Percentiles rank a stretch among this genome's conserved stretches.
These are phyloP conservation scores for Meandrina meandrites DNA, from an alignment of 92 coral and sea anemone species.

Conservation along the genomic window DNA sequence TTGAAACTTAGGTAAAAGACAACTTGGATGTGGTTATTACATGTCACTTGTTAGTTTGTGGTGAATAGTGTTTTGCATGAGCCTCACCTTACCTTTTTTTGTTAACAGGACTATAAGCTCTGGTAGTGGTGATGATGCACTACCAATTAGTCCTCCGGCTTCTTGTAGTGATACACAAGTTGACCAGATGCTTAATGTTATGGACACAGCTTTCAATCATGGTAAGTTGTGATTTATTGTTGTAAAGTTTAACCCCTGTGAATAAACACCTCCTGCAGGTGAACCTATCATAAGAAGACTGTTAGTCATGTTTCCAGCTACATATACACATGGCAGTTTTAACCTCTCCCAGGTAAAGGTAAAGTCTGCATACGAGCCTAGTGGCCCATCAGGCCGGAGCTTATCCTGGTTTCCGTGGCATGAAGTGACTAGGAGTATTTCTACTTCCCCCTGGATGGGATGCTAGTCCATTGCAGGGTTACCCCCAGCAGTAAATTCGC, in stretches of 20 bases:
- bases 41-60: too few species aligned
- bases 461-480: too few species aligned
- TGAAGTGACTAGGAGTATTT: too few species aligned
- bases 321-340: not conserved
- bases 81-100: not conserved
- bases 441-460: too few species aligned
- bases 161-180: conserved; percentile 41
- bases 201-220: conserved; percentile 68
- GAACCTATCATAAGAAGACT: not conserved
- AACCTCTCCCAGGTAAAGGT: too few species aligned
- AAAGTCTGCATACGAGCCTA: too few species aligned
- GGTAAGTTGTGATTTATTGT: not conserved
- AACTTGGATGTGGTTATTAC: too few species aligned
- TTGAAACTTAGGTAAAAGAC: too few species aligned
- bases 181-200: conserved; percentile 65
- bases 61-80: too few species aligned
- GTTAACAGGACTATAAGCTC: conserved; percentile 51
- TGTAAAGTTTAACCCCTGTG: not conserved
- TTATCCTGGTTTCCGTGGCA: too few species aligned
- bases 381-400: too few species aligned
- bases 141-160: conserved; percentile 48
- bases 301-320: not conserved
- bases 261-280: not conserved
- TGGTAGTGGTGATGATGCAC: conserved; percentile 62
- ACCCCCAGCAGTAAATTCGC: too few species aligned